A percentile compares a stretch with the other conserved stretches of the same genome.
These are phyloP conservation scores for Argentina silus DNA, from an alignment of 2,797 vertebrate genomes.

Conservation along the genomic window DNA sequence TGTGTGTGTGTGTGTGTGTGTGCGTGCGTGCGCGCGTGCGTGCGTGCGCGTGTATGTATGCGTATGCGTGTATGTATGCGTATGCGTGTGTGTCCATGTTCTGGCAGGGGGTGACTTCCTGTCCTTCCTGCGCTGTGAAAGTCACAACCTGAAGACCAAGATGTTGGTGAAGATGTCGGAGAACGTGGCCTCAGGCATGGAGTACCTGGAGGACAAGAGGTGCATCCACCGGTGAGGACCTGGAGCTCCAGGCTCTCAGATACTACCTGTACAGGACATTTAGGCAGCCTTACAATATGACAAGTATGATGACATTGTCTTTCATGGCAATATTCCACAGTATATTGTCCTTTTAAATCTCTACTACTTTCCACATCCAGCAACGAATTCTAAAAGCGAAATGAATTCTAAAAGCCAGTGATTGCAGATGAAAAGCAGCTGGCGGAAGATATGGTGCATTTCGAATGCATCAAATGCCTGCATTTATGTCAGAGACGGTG, in stretches of 20 bases:
- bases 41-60: neutral
- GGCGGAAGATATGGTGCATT: too few relatives aligned
- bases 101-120: slow-evolving; percentile 92
- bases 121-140: slow-evolving; percentile 86
- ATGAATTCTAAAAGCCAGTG: too few relatives aligned
- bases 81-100: neutral
- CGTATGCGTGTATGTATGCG: slow-evolving; percentile 17
- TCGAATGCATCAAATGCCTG: too few relatives aligned
- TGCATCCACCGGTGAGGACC: slow-evolving; percentile 93
- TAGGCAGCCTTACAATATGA: neutral
- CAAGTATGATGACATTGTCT: too few relatives aligned
- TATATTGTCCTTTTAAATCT: too few relatives aligned
- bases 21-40: slow-evolving; percentile 16
- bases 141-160: slow-evolving; percentile 77
- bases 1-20: neutral
- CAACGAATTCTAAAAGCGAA: too few relatives aligned
- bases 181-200: slow-evolving; percentile 91
- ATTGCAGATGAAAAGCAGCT: too few relatives aligned
- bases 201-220: slow-evolving; percentile 91
- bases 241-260: neutral
- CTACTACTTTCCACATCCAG: too few relatives aligned
- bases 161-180: slow-evolving; percentile 88
- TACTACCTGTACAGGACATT: too few relatives aligned
- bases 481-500: too few relatives aligned
- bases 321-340: too few relatives aligned